phyloP scores from a whole-genome alignment of 2,888 invertebrate species.

The Meloe dianella region DNA sequence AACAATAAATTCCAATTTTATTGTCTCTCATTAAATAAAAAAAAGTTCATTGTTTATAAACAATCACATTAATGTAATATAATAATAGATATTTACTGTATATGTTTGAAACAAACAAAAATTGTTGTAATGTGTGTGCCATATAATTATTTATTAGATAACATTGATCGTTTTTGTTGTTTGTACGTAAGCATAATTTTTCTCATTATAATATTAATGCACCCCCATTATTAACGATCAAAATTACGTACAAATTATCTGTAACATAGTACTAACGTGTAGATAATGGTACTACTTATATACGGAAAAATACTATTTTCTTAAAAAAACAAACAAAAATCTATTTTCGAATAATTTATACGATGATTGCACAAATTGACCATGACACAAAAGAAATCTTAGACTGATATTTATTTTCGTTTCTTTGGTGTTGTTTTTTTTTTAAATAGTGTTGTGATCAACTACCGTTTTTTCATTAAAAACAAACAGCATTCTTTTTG shows the following conservation, averaged over 20 bases:
- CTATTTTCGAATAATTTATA: slow-evolving; percentile 17
- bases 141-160: slow-evolving; percentile 15
- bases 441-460: too few species aligned
- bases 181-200: neutral
- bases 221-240: neutral
- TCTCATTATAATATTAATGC: too few species aligned
- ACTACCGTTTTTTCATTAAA: neutral
- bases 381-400: slow-evolving; percentile 21
- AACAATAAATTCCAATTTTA: slow-evolving; percentile 10
- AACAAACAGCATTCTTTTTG: neutral
- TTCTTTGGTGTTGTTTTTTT: too few species aligned
- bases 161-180: neutral
- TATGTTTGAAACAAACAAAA: slow-evolving; percentile 25
- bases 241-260: neutral
- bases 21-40: neutral
- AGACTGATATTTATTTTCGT: slow-evolving; percentile 30
- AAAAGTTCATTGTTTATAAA: too few species aligned
- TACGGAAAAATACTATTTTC: slow-evolving; percentile 24
- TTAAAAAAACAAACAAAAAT: slow-evolving; percentile 18
- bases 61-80: too few species aligned
- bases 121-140: slow-evolving; percentile 32
- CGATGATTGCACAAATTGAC: slow-evolving; percentile 18
- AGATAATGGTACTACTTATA: slow-evolving; percentile 22
- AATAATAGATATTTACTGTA: slow-evolving; percentile 23
- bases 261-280: slow-evolving; percentile 23